Percentiles rank a stretch among this genome's conserved stretches.
Conservation (phyloP, 2,888 invertebrate species). For the Embidobia sp. region DNA sequence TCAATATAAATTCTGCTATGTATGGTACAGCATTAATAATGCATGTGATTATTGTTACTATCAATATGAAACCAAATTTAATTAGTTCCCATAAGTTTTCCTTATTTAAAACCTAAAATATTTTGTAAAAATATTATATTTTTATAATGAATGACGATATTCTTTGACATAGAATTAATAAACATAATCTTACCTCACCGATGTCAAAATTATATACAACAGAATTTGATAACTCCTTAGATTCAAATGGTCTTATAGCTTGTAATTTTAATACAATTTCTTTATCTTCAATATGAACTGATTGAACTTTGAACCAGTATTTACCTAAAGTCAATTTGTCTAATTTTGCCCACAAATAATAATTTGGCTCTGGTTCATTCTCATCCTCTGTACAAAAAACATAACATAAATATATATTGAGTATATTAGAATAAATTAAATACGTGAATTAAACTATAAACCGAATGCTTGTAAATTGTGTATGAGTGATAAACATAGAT, state of each 20-base stretch:
- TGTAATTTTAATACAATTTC: slow-evolving; percentile 70
- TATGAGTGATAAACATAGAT: too few relatives aligned
- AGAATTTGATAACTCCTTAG: slow-evolving; percentile 47
- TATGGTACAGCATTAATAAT: slow-evolving; percentile 72
- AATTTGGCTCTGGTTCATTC: slow-evolving; percentile 51
- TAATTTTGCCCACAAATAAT: slow-evolving; percentile 71
- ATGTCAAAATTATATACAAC: slow-evolving; percentile 66
- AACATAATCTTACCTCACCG: slow-evolving; percentile 64
- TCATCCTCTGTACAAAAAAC: too few relatives aligned
- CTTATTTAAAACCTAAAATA: slow-evolving; percentile 73
- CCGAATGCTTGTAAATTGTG: too few relatives aligned
- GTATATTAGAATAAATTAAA: too few relatives aligned
- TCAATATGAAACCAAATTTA: slow-evolving; percentile 74
- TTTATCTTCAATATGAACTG: slow-evolving; percentile 65
- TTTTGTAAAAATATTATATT: not conserved
- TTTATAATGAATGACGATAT: not conserved
- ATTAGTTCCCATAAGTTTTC: slow-evolving; percentile 73
- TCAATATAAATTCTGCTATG: slow-evolving; percentile 76
- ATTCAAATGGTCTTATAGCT: slow-evolving; percentile 66
- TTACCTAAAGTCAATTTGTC: slow-evolving; percentile 70
- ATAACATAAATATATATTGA: too few relatives aligned
- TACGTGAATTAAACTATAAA: too few relatives aligned
- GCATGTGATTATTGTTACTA: slow-evolving; percentile 73
- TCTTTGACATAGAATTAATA: not conserved
- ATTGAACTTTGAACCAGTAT: slow-evolving; percentile 74